Conservation (phyloP, 2,888 invertebrate species). For the Ecliptopera silaceata region DNA sequence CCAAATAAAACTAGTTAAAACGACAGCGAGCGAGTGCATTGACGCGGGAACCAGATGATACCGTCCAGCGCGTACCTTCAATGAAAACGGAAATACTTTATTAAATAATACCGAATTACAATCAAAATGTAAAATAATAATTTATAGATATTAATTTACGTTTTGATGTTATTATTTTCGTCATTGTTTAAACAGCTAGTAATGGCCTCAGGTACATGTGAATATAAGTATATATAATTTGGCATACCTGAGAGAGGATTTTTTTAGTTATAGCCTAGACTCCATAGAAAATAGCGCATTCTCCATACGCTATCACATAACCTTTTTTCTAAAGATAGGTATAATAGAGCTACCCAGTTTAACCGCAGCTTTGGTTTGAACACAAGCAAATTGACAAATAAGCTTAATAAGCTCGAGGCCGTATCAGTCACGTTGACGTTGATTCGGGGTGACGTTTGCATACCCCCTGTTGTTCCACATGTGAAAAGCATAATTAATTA, state of each 20-base stretch:
- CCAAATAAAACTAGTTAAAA: conserved; percentile 10
- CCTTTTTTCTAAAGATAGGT: too few species aligned
- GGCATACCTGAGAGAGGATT: too few species aligned
- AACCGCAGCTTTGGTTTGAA: not conserved
- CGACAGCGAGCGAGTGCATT: conserved; percentile 6
- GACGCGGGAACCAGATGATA: conserved; percentile 28
- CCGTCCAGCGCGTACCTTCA: conserved; percentile 20
- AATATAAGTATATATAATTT: too few species aligned
- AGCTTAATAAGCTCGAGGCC: conserved; percentile 17
- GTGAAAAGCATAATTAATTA: conserved; percentile 54
- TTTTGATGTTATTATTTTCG: too few species aligned
- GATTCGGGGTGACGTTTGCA: conserved; percentile 46
- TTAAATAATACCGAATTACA: conserved; percentile 8
- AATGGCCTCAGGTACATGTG: too few species aligned
- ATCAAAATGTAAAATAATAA: not conserved
- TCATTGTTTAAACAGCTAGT: too few species aligned
- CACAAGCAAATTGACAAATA: conserved; percentile 37
- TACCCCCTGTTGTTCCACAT: conserved; percentile 54
- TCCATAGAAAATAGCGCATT: too few species aligned
- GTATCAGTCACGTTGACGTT: conserved; percentile 45
- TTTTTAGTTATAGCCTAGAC: too few species aligned
- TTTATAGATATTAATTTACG: too few species aligned
- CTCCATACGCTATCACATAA: too few species aligned
- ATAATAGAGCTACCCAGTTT: not conserved
- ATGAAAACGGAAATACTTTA: conserved; percentile 24